Conservation (phyloP, 2,113 vertebrate species). For the Crotalus tigris region DNA sequence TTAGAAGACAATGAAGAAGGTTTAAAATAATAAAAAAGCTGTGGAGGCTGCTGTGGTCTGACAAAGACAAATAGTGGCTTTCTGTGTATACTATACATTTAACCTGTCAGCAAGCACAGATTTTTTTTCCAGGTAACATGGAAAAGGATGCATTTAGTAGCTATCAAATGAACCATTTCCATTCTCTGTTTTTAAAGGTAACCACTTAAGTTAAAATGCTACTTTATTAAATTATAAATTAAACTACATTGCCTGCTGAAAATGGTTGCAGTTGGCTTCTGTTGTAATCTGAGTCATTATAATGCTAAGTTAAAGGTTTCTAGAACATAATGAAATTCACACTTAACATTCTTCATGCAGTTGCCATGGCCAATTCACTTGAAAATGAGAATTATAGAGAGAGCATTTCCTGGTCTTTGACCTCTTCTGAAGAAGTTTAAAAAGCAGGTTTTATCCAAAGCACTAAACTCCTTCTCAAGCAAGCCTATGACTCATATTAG, state of each 20-base stretch:
- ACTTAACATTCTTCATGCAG: slow-evolving; percentile 66
- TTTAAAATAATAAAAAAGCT: slow-evolving; percentile 72
- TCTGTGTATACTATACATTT: slow-evolving; percentile 62
- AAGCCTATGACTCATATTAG: slow-evolving; percentile 63
- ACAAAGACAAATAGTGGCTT: slow-evolving; percentile 62
- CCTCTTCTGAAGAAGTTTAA: slow-evolving; percentile 67
- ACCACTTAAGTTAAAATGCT: slow-evolving; percentile 61
- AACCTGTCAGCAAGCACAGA: slow-evolving; percentile 68
- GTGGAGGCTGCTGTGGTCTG: slow-evolving; percentile 37
- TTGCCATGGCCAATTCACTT: slow-evolving; percentile 68
- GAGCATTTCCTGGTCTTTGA: slow-evolving; percentile 73
- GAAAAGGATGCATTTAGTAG: slow-evolving; percentile 59
- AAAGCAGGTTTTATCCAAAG: slow-evolving; percentile 67
- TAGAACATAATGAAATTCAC: slow-evolving; percentile 70
- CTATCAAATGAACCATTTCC: slow-evolving; percentile 54
- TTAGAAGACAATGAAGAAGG: slow-evolving; percentile 69
- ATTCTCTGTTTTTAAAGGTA: slow-evolving; percentile 56
- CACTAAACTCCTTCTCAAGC: slow-evolving; percentile 64
- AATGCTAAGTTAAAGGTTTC: slow-evolving; percentile 73
- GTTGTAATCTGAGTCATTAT: slow-evolving; percentile 62
- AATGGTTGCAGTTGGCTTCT: slow-evolving; percentile 59
- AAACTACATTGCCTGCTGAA: slow-evolving; percentile 60
- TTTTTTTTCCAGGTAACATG: slow-evolving; percentile 63
- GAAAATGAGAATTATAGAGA: slow-evolving; percentile 73
- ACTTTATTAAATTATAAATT: slow-evolving; percentile 69